Evolutionary conservation across 2,797 vertebrate species (phyloP).

Genomic region (Petrocephalus sullivani): DNA sequence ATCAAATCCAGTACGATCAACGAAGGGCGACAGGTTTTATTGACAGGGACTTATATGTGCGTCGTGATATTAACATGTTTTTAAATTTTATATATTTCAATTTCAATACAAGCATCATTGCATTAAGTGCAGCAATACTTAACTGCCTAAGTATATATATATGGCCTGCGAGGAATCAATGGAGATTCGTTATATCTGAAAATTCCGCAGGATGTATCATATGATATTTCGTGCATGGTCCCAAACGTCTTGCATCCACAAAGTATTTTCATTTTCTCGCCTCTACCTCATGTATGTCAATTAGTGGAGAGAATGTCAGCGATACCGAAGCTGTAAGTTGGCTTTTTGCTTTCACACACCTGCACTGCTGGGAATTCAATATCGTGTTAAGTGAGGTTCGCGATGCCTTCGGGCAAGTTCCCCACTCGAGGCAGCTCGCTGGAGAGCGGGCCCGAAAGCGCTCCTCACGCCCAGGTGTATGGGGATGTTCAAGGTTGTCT

Average conservation of each 20-base stretch:
- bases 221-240: not conserved
- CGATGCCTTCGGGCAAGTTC: conserved; percentile 13
- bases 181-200: not conserved
- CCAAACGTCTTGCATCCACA: conserved; percentile 9
- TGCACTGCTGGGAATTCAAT: conserved; percentile 26
- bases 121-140: not conserved
- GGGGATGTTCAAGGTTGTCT: not conserved
- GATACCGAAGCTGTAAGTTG: not conserved
- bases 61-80: not conserved
- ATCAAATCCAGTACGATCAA: not conserved
- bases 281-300: conserved; percentile 23
- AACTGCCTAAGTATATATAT: not conserved
- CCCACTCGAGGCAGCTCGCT: not conserved
- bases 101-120: not conserved
- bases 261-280: not conserved
- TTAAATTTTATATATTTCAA: not conserved
- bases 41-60: not conserved
- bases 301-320: conserved; percentile 21
- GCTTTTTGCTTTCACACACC: conserved; percentile 17
- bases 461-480: not conserved
- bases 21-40: not conserved
- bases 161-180: not conserved
- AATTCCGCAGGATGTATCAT: not conserved
- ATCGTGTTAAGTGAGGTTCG: conserved; percentile 15
- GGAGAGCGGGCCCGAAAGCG: not conserved